Evolutionary conservation across 2,113 vertebrate species (phyloP).

Genomic region (Cyanoliseus patagonus): DNA sequence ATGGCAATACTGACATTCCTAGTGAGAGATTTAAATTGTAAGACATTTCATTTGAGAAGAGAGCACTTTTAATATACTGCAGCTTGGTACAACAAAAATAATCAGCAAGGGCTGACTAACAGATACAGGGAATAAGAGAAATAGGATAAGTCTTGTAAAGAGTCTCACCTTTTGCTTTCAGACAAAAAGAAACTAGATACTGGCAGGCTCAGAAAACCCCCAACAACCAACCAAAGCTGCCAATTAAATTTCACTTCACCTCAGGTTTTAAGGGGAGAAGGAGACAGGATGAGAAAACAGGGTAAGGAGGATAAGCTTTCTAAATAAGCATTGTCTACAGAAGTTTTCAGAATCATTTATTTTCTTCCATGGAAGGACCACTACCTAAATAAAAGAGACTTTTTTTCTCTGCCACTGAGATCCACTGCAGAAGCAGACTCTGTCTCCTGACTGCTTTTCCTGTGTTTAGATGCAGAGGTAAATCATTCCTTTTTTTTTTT

Average conservation of each 20-base stretch:
- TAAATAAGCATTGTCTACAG: constrained; percentile 43
- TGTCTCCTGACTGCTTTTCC: not conserved
- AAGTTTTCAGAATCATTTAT: constrained; percentile 31
- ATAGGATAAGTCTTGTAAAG: not conserved
- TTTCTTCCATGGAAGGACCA: not conserved
- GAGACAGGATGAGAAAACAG: not conserved
- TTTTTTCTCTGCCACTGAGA: not conserved
- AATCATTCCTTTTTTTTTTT: not conserved
- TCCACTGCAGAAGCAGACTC: not conserved
- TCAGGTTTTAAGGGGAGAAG: not conserved
- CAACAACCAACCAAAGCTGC: not conserved
- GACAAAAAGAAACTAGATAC: constrained; percentile 37
- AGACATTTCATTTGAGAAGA: constrained; percentile 64
- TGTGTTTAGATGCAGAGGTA: not conserved
- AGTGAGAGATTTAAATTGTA: constrained; percentile 53
- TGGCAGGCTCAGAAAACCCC: not conserved
- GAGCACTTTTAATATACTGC: constrained; percentile 42
- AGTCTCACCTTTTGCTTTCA: constrained; percentile 35
- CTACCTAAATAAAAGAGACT: constrained; percentile 34
- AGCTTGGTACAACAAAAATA: constrained; percentile 44
- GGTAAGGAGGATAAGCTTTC: not conserved
- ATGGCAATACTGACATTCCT: constrained; percentile 54
- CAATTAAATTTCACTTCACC: constrained; percentile 22
- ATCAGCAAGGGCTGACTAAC: constrained; percentile 8
- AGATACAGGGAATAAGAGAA: constrained; percentile 25